phyloP scores from a whole-genome alignment of 2,113 vertebrate genomes.

The Chitala chitala region DNA sequence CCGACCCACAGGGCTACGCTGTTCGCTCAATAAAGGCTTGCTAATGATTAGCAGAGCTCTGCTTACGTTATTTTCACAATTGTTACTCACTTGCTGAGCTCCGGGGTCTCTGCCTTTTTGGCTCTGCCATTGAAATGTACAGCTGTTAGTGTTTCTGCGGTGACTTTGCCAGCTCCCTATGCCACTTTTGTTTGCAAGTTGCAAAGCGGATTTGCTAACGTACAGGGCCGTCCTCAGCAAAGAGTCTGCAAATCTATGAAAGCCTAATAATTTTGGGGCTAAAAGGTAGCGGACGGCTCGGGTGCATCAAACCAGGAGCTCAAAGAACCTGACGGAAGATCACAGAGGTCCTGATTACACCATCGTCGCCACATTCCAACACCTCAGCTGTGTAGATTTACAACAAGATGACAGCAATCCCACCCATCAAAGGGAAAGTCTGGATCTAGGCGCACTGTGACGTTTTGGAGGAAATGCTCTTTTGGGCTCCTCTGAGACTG shows the following conservation, averaged over 20 bases:
- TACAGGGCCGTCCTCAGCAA: conserved; percentile 14
- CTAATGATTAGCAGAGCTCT: conserved; percentile 49
- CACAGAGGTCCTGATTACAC: conserved; percentile 9
- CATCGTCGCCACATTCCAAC: conserved; percentile 2
- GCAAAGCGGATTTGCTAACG: conserved; percentile 13
- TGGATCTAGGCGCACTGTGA: background rate
- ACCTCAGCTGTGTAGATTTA: conserved; percentile 2
- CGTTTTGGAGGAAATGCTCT: background rate
- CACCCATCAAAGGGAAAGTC: background rate
- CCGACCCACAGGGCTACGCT: conserved; percentile 39
- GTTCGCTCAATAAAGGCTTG: conserved; percentile 47
- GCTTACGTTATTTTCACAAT: conserved; percentile 43
- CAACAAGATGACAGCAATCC: background rate
- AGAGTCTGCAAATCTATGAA: background rate
- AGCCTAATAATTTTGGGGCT: background rate
- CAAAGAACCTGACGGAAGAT: background rate
- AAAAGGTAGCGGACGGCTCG: background rate
- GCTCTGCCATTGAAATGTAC: conserved; percentile 51
- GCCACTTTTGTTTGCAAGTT: conserved; percentile 35
- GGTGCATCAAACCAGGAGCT: background rate
- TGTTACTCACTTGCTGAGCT: conserved; percentile 46
- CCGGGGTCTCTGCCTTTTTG: conserved; percentile 46
- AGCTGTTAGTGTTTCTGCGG: conserved; percentile 48
- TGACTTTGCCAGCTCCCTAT: conserved; percentile 16
- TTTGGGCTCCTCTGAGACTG: background rate